phyloP scores from a whole-genome alignment of 1,140 invertebrate species.

The Diorhabda elongata region DNA sequence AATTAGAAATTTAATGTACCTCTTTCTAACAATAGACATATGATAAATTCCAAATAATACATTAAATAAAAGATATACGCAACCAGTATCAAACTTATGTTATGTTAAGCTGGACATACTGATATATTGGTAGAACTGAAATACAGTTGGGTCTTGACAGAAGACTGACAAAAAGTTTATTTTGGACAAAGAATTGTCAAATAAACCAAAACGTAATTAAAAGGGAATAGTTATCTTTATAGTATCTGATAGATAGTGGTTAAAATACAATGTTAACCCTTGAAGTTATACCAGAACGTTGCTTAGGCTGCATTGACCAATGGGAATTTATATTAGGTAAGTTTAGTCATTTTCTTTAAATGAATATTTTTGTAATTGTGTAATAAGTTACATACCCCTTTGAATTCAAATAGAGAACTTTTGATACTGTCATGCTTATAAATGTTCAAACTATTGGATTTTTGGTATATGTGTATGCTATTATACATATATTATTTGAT shows the following conservation, averaged over 20 bases:
- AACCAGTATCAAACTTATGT: no score
- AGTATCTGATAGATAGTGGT: not conserved
- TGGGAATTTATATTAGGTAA: slow-evolving; percentile 96
- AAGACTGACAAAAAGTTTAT: slow-evolving; percentile 4
- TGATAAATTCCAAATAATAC: no score
- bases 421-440: no score
- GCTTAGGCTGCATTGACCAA: slow-evolving; percentile 84
- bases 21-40: no score
- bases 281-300: slow-evolving; percentile 92
- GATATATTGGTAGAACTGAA: no score
- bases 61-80: no score
- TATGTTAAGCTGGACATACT: no score
- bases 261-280: slow-evolving; percentile 80
- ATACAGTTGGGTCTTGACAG: no score
- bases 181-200: slow-evolving; percentile 21
- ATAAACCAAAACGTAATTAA: slow-evolving; percentile 16
- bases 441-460: no score
- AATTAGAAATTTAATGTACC: no score
- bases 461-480: no score
- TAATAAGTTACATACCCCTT: not conserved
- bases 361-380: not conserved
- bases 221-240: slow-evolving; percentile 1
- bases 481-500: no score
- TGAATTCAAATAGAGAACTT: not conserved
- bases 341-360: slow-evolving; percentile 42